These are phyloP conservation scores for Crax fasciolata DNA, from an alignment of 2,797 vertebrate genomes.

Conservation along the genomic window DNA sequence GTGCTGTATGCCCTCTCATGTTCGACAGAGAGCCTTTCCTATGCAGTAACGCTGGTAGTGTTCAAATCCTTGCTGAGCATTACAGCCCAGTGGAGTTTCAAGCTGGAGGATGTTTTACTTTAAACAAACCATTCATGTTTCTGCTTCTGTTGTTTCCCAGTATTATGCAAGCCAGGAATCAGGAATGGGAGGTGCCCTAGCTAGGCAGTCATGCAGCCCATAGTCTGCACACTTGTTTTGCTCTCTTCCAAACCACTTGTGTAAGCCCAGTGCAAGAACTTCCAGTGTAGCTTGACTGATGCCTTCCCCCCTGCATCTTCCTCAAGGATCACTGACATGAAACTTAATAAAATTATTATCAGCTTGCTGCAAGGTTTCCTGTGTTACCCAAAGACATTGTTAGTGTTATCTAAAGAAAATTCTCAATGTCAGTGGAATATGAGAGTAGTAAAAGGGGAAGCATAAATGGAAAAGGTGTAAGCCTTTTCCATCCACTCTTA, in stretches of 20 bases:
- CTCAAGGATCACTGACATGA: background rate
- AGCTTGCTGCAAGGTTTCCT: background rate
- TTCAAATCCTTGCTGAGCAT: background rate
- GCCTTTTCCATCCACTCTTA: background rate
- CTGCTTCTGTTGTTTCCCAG: conserved; percentile 61
- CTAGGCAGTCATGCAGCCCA: background rate
- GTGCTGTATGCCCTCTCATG: background rate
- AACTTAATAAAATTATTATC: background rate
- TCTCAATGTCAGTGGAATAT: background rate
- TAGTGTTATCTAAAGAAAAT: background rate
- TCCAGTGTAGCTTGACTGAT: background rate
- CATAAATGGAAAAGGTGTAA: background rate
- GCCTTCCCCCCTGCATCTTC: background rate
- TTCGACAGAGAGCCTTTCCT: background rate
- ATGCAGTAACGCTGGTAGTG: background rate
- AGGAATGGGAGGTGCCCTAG: conserved; percentile 46
- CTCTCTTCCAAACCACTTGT: background rate
- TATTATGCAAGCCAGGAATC: conserved; percentile 57
- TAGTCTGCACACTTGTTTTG: background rate
- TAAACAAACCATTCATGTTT: conserved; percentile 66
- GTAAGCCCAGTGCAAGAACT: background rate
- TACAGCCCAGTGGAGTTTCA: background rate
- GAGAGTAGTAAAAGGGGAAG: background rate
- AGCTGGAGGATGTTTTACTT: conserved; percentile 59
- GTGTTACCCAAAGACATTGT: background rate